phyloP scores from a whole-genome alignment of 2,113 vertebrate species.

The Amphilophus citrinellus region DNA sequence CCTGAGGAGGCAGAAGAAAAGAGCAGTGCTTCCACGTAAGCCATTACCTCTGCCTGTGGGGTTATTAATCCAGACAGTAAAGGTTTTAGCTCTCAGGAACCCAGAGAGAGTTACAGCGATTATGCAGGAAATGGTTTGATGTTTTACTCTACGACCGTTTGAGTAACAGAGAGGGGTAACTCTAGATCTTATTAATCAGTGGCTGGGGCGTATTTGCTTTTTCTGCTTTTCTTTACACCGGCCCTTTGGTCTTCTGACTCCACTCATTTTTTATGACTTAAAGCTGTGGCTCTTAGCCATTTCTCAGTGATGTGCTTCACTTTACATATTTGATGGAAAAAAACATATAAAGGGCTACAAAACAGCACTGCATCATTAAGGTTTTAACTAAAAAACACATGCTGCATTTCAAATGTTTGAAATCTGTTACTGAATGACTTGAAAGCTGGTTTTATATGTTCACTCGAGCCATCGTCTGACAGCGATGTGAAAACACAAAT shows the following conservation, averaged over 20 bases:
- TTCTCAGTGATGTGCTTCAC: not conserved
- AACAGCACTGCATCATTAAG: too few species aligned
- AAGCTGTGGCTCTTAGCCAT: not conserved
- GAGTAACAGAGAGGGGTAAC: conserved; percentile 6
- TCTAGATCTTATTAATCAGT: conserved; percentile 16
- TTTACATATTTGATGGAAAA: not conserved
- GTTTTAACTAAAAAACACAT: too few species aligned
- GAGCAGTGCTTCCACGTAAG: conserved; percentile 44
- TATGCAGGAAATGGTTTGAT: conserved; percentile 6
- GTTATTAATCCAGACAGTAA: conserved; percentile 69
- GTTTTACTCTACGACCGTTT: not conserved
- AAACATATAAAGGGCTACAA: too few species aligned
- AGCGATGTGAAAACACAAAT: too few species aligned
- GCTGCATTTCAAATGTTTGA: too few species aligned
- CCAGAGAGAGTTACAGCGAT: not conserved
- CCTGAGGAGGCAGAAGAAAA: conserved; percentile 47
- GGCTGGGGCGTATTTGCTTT: not conserved
- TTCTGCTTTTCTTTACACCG: not conserved
- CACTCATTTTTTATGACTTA: not conserved
- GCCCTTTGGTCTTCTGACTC: not conserved
- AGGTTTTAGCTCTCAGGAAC: conserved; percentile 42
- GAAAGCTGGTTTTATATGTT: too few species aligned
- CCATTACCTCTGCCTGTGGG: conserved; percentile 48
- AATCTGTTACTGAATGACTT: too few species aligned
- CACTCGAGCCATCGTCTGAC: too few species aligned